Base-by-base conservation (phyloP, 2,797 vertebrate genomes). In the Mus minutoides region DNA sequence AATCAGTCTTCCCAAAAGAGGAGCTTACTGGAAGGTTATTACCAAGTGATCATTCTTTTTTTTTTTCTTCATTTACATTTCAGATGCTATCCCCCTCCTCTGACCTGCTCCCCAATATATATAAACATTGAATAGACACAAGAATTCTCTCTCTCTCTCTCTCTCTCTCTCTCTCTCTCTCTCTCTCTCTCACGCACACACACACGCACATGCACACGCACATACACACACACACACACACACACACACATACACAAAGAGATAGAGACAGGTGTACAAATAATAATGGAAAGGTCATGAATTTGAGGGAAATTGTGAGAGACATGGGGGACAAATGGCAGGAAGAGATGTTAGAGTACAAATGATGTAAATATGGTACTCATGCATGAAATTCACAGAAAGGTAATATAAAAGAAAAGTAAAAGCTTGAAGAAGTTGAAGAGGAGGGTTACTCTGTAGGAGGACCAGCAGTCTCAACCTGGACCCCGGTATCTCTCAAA, bases 191-290 rank as follows among this genome's bases (percentile, higher is more conserved):
- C 46, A 9, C 46, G 7, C 49, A 52, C 76, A 22, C 17, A n/a
- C 19, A 54, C 77, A 56, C 31, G n/a, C 46, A 80, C 77, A 56
- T 17, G n/a, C 46, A 80, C 31, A 21, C 31, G 21, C 79, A 82
- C 16, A 34, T 17, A 34, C 78, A 80, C 4, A 80, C 31, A 52
- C 49, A 54, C 31, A 54, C 49, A 54, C 49, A 78, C 17, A 79
- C 9, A 54, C 31, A n/a, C 3, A 10, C 0, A 17, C 12, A 26
- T 14, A 24, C 14, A 4, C 1, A 7, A 19, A 26, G 17, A 10
- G 49, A 34, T 4, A 58, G 31, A n/a, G 31, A 54, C 1, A 24
- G 26, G 31, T 40, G 21, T 9, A 78, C 10, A 1, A 29, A 17
- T 43, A 40, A 58, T 43, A 83, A 62, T 29, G 6, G 26, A 82